Conservation (phyloP, 92 coral and sea anemone species). For the Palythoa grandis region DNA sequence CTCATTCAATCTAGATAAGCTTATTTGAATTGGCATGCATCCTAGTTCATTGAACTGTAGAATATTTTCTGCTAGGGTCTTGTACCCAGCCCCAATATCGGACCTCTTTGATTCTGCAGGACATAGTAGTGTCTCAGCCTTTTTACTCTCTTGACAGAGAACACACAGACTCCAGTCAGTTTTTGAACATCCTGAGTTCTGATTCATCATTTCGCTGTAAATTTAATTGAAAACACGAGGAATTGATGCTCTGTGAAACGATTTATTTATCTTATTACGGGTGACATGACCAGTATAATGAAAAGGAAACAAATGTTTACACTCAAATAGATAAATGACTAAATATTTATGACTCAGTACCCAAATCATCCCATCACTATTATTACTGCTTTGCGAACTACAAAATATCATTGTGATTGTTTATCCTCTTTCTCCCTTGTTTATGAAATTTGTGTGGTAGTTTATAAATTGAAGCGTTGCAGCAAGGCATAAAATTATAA, state of each 20-base stretch:
- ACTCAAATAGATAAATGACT: no score
- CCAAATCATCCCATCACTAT: no score
- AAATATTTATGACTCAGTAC: no score
- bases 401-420: no score
- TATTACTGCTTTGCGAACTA: no score
- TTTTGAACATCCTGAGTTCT: not conserved
- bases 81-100: constrained; percentile 57
- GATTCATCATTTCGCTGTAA: not conserved
- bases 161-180: constrained; percentile 55
- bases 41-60: constrained; percentile 43
- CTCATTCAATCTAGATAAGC: constrained; percentile 32
- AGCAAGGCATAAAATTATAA: no score
- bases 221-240: not conserved
- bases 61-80: constrained; percentile 46
- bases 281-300: not conserved
- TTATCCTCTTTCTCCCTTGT: no score
- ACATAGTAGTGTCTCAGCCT: constrained; percentile 34
- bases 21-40: constrained; percentile 45
- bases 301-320: no score
- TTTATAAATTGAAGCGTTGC: no score
- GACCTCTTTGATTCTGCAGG: constrained; percentile 45
- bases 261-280: not conserved
- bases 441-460: no score
- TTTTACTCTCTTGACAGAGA: constrained; percentile 38
- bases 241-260: not conserved